Percentiles rank a stretch among this genome's conserved stretches.
Conservation (phyloP, 2,797 vertebrate genomes). For the Poeciliopsis gracilis region DNA sequence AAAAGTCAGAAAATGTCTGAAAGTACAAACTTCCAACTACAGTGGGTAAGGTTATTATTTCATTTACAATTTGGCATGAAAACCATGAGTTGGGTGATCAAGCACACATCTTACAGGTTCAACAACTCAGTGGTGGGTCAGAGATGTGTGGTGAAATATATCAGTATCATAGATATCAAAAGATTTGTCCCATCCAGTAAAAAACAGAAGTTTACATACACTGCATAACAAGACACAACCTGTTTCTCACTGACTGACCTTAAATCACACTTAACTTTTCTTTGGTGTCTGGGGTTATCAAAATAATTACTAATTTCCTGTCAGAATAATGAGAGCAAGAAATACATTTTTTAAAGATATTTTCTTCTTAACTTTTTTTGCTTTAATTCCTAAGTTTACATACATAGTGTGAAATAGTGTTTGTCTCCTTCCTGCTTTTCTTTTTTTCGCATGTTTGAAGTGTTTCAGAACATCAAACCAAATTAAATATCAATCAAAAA, state of each 20-base stretch:
- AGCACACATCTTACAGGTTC: conserved; percentile 39
- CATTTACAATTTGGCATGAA: conserved; percentile 38
- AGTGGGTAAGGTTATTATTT: conserved; percentile 5
- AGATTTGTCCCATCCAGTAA: conserved; percentile 13
- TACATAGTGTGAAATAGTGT: not conserved
- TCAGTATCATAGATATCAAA: conserved; percentile 38
- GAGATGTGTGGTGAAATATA: conserved; percentile 36
- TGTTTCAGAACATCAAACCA: too few species aligned
- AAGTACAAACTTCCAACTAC: conserved; percentile 1
- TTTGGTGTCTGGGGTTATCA: not conserved
- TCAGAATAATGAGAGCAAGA: not conserved
- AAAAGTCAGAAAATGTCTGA: conserved; percentile 16
- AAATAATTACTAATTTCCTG: not conserved
- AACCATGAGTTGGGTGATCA: conserved; percentile 51
- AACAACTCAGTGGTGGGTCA: conserved; percentile 35
- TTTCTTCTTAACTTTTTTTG: not conserved
- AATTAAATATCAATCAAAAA: too few species aligned
- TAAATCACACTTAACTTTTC: not conserved
- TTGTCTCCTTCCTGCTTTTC: too few species aligned
- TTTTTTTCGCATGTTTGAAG: too few species aligned
- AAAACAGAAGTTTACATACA: not conserved
- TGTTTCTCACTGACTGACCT: not conserved
- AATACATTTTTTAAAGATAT: not conserved
- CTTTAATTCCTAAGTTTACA: not conserved
- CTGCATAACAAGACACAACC: not conserved